These are phyloP conservation scores for Caenorhabditis remanei DNA, from an alignment of 1,140 invertebrate species.

Conservation along the genomic window DNA sequence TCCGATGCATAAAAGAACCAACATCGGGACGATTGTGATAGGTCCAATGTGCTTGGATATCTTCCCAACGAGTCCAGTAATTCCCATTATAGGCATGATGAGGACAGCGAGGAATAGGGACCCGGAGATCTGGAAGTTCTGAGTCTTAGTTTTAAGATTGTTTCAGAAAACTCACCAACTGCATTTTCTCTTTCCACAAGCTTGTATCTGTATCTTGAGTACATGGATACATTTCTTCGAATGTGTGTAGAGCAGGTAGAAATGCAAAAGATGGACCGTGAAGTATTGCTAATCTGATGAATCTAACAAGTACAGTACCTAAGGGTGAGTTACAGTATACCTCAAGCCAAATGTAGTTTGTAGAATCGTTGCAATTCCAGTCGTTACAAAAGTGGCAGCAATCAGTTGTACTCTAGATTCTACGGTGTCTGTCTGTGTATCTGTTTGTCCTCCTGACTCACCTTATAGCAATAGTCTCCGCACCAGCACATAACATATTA, in stretches of 20 bases:
- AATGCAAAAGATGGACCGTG: constrained; percentile 67
- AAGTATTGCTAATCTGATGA: constrained; percentile 60
- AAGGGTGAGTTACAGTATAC: neutral
- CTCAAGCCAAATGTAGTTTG: constrained; percentile 63
- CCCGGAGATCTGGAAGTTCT: constrained; percentile 64
- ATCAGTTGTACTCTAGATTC: constrained; percentile 61
- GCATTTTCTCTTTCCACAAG: constrained; percentile 2
- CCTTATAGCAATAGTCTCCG: constrained; percentile 44
- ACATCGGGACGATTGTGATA: constrained; percentile 69
- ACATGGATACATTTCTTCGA: constrained; percentile 35
- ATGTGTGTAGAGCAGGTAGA: constrained; percentile 64
- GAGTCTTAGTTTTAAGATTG: neutral
- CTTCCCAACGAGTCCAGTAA: constrained; percentile 78
- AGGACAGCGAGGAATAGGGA: constrained; percentile 74
- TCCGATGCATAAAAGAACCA: constrained; percentile 78
- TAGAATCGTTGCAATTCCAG: constrained; percentile 63
- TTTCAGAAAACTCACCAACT: neutral
- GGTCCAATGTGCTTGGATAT: constrained; percentile 77
- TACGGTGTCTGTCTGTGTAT: too few species aligned
- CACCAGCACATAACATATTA: constrained; percentile 60
- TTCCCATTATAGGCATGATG: constrained; percentile 78
- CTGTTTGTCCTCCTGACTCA: neutral
- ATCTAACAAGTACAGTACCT: neutral
- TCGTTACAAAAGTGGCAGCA: constrained; percentile 60
- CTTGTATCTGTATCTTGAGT: constrained; percentile 29